Conservation (phyloP, 2,888 invertebrate genomes). For the Lycia hirtaria region DNA sequence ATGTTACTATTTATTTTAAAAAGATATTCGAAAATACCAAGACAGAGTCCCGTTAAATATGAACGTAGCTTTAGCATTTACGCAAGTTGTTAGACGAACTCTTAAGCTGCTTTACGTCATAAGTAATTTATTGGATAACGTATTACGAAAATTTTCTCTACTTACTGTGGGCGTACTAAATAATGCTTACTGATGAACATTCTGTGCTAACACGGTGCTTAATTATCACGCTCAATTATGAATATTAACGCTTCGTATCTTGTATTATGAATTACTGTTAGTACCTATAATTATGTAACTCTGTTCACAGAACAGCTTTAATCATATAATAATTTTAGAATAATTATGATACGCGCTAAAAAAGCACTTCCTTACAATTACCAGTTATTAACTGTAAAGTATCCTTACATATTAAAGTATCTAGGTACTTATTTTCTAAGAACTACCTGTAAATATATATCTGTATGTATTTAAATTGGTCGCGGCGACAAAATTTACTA, state of each 20-base stretch:
- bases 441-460: too few species aligned
- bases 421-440: too few species aligned
- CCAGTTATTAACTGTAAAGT: too few species aligned
- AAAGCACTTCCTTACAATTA: too few species aligned
- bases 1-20: too few species aligned
- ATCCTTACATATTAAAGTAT: too few species aligned
- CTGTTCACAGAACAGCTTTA: not conserved
- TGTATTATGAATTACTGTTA: constrained; percentile 4
- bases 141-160: not conserved
- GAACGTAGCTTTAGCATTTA: not conserved
- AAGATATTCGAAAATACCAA: too few species aligned
- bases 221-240: constrained; percentile 3
- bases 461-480: too few species aligned
- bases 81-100: not conserved
- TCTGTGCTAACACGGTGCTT: not conserved
- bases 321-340: not conserved
- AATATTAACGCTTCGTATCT: constrained; percentile 7
- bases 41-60: too few species aligned
- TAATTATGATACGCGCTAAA: not conserved
- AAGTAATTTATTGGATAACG: not conserved
- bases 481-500: too few species aligned
- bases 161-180: not conserved
- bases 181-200: constrained; percentile 6
- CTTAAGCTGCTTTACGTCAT: not conserved
- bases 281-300: not conserved